Base-by-base conservation (phyloP, 2,888 invertebrate species). In the Nephrotoma flavescens region DNA sequence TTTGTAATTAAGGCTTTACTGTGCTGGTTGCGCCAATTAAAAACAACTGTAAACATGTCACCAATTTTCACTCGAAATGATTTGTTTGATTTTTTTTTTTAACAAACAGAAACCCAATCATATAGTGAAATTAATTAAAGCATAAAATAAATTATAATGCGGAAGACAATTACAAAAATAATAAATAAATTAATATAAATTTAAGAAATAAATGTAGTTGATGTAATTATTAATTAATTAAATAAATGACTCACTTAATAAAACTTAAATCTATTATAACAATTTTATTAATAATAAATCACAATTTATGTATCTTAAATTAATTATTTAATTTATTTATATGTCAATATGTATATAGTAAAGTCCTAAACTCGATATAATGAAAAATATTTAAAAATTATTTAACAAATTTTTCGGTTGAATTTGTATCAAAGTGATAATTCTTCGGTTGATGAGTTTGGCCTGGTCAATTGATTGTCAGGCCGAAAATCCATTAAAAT, bases 401-500 rank as follows among this genome's bases (percentile, higher is more conserved):
- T 84, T 84, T 15, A 84, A 84, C 41, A 71, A 71, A 71, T 31
- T 71, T 84, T 41, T 84, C 42, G 84, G n/a, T 42, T 42, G 4
- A 42, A 84, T 84, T 42, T 41, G 41, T 84, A 84, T 84, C 84
- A 92, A 87, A 92, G 90, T 41, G 92, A 91, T 83, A 92, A 88
- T 88, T 92, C 92, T 88, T 92, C 91, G 41, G 92, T 91, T 12
- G 92, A 92, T 44, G 91, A 92, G 88, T 91, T 84, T 1, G 42
- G 91, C 41, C 90, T 90, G 87, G 91, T 90, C 15, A 87, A 86
- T 41, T 88, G 87, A 83, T 88, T 19, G 41, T 52, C 88, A 15
- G 90, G 88, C 12, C 89, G 89, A 85, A 94, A 93, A 90, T 94
- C 94, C 89, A 94, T 94, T 57, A 95, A 90, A 85, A 95, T 92